Percentiles rank a stretch among this genome's conserved stretches.
phyloP scores from a whole-genome alignment of 2,797 vertebrate genomes.

The Oceanodroma leucorhoa region DNA sequence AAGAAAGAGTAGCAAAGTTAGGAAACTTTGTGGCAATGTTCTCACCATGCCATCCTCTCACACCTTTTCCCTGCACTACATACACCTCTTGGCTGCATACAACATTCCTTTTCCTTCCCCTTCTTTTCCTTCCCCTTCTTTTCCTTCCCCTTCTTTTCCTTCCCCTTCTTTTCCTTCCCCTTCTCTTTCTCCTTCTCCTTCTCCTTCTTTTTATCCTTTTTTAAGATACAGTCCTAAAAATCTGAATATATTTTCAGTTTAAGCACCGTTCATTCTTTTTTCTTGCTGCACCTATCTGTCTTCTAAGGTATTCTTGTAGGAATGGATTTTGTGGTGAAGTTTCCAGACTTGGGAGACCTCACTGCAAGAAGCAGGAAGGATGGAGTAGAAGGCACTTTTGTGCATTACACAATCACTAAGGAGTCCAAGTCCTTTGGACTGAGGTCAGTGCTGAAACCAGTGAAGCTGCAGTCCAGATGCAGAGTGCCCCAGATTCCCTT shows the following conservation, averaged over 20 bases:
- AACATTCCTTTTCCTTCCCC: neutral
- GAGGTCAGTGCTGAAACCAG: neutral
- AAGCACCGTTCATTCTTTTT: neutral
- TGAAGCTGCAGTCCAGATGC: neutral
- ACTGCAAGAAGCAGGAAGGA: neutral
- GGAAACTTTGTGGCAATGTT: neutral
- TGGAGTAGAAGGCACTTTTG: neutral
- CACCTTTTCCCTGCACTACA: neutral
- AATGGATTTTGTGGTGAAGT: neutral
- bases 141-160: no score
- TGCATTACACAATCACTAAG: neutral
- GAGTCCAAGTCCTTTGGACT: neutral
- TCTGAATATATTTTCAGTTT: neutral
- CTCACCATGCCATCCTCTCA: neutral
- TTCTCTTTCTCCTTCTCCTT: no score
- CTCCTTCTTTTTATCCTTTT: no score
- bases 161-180: no score
- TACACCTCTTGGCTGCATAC: neutral
- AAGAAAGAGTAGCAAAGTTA: neutral
- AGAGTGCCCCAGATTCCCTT: neutral
- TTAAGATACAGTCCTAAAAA: neutral
- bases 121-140: no score
- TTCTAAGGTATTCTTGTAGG: neutral
- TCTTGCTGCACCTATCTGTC: neutral
- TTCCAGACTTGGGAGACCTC: neutral